These are phyloP conservation scores for Acomys russatus DNA, from an alignment of 2,797 vertebrate species.

Conservation along the genomic window DNA sequence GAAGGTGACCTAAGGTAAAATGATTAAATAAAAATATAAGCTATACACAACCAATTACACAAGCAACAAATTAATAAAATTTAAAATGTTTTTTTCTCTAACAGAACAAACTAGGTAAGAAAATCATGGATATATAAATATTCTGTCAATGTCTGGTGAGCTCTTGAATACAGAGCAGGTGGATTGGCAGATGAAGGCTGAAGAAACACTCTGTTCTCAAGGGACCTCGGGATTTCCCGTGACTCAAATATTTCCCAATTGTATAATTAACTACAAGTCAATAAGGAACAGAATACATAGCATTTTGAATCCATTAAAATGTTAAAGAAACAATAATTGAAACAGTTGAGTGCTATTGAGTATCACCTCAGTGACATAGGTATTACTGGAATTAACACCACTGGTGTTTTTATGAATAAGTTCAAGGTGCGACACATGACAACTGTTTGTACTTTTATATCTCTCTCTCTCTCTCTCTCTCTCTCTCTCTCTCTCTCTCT, in stretches of 20 bases:
- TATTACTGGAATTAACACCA: neutral
- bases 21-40: neutral
- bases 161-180: rapidly evolving
- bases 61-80: neutral
- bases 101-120: neutral
- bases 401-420: neutral
- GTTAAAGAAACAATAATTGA: neutral
- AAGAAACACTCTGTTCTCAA: neutral
- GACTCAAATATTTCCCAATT: neutral
- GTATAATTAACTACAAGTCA: neutral
- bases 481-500: neutral
- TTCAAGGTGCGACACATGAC: neutral
- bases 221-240: neutral
- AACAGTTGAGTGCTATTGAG: neutral
- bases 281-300: neutral
- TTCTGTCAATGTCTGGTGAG: neutral
- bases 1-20: neutral
- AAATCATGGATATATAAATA: neutral
- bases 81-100: neutral
- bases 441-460: neutral
- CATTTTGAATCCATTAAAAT: neutral
- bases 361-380: neutral
- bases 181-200: neutral
- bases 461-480: neutral
- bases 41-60: neutral